Base-by-base conservation (phyloP, 2,113 vertebrate genomes). In the Struthidea cinerea region DNA sequence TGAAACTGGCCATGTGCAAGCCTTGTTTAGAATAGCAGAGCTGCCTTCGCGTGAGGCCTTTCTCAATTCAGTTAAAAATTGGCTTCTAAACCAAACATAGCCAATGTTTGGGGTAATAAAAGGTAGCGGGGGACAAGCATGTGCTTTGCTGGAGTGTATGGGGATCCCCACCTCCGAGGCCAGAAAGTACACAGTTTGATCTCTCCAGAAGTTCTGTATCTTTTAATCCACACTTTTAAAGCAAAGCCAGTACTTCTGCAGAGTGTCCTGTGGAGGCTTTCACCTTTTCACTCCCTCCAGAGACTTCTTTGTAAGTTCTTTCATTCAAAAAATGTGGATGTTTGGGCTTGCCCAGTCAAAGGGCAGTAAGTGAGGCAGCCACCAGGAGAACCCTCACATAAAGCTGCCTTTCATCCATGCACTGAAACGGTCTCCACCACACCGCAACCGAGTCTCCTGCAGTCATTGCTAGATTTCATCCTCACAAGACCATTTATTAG, bases 1-100 rank as follows among this genome's bases (percentile, higher is more conserved):
- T 82, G 69, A 87, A 84, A 50, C 30, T 2, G 1, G 7, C 56
- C 39, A 44, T 1, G 6, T 44, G 53, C 0, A 0, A 87, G 41
- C 61, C 49, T 60, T 79, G 61, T 30, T 92, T 76, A 52, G 52
- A 77, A 52, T 4, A 78, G 32, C 33, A 37, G 55, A 84, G 69
- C 56, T 78, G 60, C 77, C n/a, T 82, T 70, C 28, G 53, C 0
- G 0, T 28, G 24, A 79, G 57, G 26, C 37, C 24, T 78, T 92
- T 63, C 84, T 82, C 56, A 59, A 32, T 24, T 74, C 6, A 50
- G 23, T 52, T 37, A 64, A 77, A 78, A 92, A 53, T 10, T 57
- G 49, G 32, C 63, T 87, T 44, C 60, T 33, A 82, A 91, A 57
- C 20, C 13, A 37, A 94, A 80, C 22, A 10, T 20, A 57, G 42